Evolutionary conservation across 2,113 vertebrate genomes (phyloP), one percentile per base, ranked within the genome.

Genomic region (Odocoileus virginianus): DNA sequence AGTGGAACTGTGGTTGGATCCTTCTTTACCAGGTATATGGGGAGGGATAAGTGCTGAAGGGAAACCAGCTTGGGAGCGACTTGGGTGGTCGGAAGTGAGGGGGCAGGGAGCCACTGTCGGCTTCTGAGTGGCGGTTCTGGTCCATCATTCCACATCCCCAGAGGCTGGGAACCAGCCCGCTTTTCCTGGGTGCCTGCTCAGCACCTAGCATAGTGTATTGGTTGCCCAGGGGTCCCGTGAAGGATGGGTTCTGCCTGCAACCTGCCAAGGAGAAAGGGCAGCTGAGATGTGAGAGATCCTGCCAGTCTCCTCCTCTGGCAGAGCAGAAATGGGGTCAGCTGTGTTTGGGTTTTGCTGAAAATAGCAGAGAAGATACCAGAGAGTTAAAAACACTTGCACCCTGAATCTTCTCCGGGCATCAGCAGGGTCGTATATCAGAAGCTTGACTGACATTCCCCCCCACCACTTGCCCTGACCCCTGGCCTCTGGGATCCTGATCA

Each of bases 281-380:
- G 85, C 79, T 50, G 50, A 40, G 55, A 12, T 74, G 28, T 40
- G 33, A 90, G 67, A 52, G 52, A 57, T 17, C 27, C 52, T 67
- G 36, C n/a, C 4, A 19, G 79, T 43, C 86, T 91, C 30, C n/a
- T 91, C 87, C 57, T 91, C 87, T 58, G 79, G 82, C 95, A 88
- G 88, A 36, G 57, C 74, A 60, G 88, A 96, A 92, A 78, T 60
- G 91, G 91, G 93, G 85, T 95, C 96, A 95, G 85, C 47, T 43
- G 47, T 83, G 94, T 78, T 67, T 83, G 85, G 91, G 33, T 89
- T 74, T 52, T 83, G 95, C 88, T 89, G 86, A 86, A 95, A 96
- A 97, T 87, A 95, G 84, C 87, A 81, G 94, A 93, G 90, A 55
- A 64, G 86, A 89, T 86, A 52, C 60, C 12, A 71, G 81, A 85